A percentile compares a stretch with the other conserved stretches of the same genome.
phyloP scores from a whole-genome alignment of 2,113 vertebrate species.

The Carassius carassius region DNA sequence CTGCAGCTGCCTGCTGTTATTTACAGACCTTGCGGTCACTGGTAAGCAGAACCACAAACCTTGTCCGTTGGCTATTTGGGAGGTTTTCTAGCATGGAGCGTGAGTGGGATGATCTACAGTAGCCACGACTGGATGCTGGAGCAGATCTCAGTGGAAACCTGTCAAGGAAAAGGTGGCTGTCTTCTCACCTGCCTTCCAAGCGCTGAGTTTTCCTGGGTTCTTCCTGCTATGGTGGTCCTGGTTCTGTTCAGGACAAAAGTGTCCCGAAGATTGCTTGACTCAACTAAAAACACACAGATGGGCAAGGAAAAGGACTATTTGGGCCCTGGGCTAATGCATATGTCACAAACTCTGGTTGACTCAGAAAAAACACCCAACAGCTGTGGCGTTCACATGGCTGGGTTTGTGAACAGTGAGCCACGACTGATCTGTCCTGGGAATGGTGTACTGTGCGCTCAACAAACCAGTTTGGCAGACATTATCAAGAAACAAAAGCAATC shows the following conservation, averaged over 20 bases:
- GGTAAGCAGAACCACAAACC: constrained; percentile 59
- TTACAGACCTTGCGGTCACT: constrained; percentile 76
- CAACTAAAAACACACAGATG: neutral
- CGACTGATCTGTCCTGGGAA: constrained; percentile 54
- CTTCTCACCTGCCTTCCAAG: constrained; percentile 69
- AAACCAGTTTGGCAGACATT: constrained; percentile 47
- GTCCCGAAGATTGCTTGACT: neutral
- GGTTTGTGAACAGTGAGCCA: constrained; percentile 53
- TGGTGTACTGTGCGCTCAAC: constrained; percentile 47
- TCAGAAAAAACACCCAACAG: constrained; percentile 63
- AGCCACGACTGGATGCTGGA: constrained; percentile 56
- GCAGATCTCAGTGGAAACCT: constrained; percentile 53
- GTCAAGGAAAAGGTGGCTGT: constrained; percentile 61
- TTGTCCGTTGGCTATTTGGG: constrained; percentile 62
- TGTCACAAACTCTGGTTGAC: constrained; percentile 54
- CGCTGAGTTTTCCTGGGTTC: constrained; percentile 56
- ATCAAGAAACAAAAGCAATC: constrained; percentile 50
- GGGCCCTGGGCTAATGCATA: neutral
- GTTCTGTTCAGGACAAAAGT: constrained; percentile 31
- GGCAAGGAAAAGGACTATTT: neutral
- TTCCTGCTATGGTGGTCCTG: constrained; percentile 39
- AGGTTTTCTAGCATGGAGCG: constrained; percentile 73
- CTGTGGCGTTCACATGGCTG: constrained; percentile 53
- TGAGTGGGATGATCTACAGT: constrained; percentile 62
- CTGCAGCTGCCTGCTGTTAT: constrained; percentile 74